These are phyloP conservation scores for Rhagophthalmus giganteus DNA, from an alignment of 2,888 invertebrate genomes.

Conservation along the genomic window DNA sequence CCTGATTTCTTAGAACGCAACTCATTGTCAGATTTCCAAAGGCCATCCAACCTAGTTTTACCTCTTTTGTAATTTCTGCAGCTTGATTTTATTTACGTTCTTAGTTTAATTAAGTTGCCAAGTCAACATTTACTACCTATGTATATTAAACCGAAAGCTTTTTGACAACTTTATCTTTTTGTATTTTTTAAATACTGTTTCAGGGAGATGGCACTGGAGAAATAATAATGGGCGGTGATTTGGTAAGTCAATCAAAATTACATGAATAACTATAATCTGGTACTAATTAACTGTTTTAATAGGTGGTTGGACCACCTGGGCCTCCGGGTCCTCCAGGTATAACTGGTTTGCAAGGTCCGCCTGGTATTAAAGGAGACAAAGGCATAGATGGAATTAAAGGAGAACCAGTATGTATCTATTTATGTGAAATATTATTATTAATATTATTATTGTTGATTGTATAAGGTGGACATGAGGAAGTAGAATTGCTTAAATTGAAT, in stretches of 20 bases:
- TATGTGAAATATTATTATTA: neutral
- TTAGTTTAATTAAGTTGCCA: neutral
- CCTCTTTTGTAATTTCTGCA: neutral
- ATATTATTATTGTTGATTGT: neutral
- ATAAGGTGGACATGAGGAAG: no score
- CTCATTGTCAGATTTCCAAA: no score
- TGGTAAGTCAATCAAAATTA: constrained; percentile 58
- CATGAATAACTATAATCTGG: constrained; percentile 1
- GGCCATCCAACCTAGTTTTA: no score
- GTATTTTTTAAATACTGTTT: constrained; percentile 56
- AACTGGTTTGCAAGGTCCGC: constrained; percentile 78
- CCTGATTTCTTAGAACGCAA: no score
- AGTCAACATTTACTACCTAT: neutral
- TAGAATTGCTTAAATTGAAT: no score
- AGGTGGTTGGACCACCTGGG: constrained; percentile 70
- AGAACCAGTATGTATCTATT: constrained; percentile 69
- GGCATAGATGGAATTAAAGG: constrained; percentile 83
- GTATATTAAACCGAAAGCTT: neutral
- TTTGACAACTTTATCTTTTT: constrained; percentile 40
- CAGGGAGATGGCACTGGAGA: constrained; percentile 83
- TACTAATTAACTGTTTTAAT: no score
- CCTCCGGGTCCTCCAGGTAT: constrained; percentile 75
- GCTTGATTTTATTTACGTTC: no score
- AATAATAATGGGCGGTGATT: constrained; percentile 71
- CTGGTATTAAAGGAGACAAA: constrained; percentile 83